phyloP scores from a whole-genome alignment of 2,797 vertebrate genomes.

The Zenarchopterus dispar region DNA sequence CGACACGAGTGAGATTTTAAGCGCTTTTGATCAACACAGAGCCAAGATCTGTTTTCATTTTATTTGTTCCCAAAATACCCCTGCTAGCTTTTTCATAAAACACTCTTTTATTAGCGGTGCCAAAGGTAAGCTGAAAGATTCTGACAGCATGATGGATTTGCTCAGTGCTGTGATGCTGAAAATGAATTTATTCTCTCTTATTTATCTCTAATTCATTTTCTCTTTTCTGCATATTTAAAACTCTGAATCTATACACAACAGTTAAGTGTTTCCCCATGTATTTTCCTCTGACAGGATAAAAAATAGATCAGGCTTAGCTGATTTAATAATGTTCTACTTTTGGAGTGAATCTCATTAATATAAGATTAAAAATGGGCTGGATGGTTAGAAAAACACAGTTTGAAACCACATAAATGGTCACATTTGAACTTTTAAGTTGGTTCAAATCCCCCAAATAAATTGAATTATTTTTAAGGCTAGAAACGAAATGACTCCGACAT shows the following conservation, averaged over 20 bases:
- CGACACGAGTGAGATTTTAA: constrained; percentile 66
- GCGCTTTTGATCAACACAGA: constrained; percentile 60
- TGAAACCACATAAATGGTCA: background rate
- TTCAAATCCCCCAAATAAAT: background rate
- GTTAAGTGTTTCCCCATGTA: background rate
- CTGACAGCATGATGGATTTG: constrained; percentile 32
- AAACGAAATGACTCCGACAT: constrained; percentile 11
- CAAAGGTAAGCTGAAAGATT: constrained; percentile 20
- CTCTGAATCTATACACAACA: too few relatives aligned
- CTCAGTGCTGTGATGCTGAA: constrained; percentile 12
- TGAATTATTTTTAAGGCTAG: constrained; percentile 5
- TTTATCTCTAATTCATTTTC: background rate
- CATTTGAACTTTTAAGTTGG: background rate
- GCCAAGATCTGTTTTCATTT: constrained; percentile 50
- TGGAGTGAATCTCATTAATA: too few relatives aligned
- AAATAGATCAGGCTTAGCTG: too few relatives aligned
- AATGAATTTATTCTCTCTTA: constrained; percentile 20
- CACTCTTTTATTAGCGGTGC: constrained; percentile 31
- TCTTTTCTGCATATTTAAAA: background rate
- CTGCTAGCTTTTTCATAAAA: constrained; percentile 31
- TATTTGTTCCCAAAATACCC: constrained; percentile 57
- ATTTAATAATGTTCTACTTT: too few relatives aligned
- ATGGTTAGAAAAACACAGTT: too few relatives aligned
- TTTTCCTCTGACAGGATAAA: too few relatives aligned
- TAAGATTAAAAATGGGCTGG: too few relatives aligned